phyloP scores from a whole-genome alignment of 2,113 vertebrate species.

The Laticauda colubrina region DNA sequence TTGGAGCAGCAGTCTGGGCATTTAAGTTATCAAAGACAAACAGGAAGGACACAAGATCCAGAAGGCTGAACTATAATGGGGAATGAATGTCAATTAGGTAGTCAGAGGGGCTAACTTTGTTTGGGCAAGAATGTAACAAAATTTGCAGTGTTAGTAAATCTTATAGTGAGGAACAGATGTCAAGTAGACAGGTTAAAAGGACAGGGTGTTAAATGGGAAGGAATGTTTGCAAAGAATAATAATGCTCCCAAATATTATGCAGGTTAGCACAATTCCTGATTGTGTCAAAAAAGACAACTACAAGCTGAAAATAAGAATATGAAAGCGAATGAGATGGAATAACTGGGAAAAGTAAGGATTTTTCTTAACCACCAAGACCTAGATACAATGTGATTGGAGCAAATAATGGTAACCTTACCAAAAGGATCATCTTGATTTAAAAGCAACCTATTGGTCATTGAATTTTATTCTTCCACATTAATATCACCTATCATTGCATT shows the following conservation, averaged over 20 bases:
- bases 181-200: background rate
- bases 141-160: background rate
- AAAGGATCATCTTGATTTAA: background rate
- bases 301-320: background rate
- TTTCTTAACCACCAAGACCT: background rate
- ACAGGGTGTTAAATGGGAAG: background rate
- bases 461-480: background rate
- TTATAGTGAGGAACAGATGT: background rate
- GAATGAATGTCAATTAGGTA: background rate
- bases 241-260: background rate
- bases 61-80: background rate
- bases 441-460: background rate
- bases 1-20: background rate
- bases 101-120: background rate
- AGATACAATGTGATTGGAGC: background rate
- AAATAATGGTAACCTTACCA: background rate
- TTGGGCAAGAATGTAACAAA: background rate
- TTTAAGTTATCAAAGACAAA: background rate
- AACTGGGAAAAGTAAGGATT: background rate
- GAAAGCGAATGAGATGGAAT: background rate
- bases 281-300: background rate
- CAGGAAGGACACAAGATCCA: background rate
- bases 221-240: background rate
- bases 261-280: background rate
- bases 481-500: background rate